phyloP scores from a whole-genome alignment of 2,888 invertebrate species.

The Ecliptopera silaceata region DNA sequence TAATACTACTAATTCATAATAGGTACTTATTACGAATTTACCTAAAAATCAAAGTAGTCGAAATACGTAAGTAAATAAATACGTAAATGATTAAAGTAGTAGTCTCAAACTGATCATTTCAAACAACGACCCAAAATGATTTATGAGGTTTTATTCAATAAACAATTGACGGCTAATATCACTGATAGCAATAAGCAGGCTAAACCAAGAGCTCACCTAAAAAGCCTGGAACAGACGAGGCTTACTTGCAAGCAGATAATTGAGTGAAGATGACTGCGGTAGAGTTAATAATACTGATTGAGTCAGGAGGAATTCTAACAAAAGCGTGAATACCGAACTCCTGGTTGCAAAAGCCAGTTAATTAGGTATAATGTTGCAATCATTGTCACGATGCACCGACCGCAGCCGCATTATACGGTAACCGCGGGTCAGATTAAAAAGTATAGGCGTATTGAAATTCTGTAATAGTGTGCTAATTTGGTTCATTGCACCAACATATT shows the following conservation, averaged over 20 bases:
- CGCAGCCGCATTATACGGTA: constrained; percentile 45
- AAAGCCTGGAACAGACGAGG: neutral
- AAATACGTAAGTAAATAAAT: too few relatives aligned
- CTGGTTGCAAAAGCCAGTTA: constrained; percentile 45
- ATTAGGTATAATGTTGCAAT: constrained; percentile 61
- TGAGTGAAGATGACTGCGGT: constrained; percentile 6
- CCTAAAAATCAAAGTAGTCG: too few relatives aligned
- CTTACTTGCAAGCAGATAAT: constrained; percentile 1
- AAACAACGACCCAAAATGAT: too few relatives aligned
- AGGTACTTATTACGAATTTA: too few relatives aligned
- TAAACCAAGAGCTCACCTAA: neutral
- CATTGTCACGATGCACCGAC: constrained; percentile 61
- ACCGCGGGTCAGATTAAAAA: constrained; percentile 23
- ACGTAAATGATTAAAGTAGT: too few relatives aligned
- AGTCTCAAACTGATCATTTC: too few relatives aligned
- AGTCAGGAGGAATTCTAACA: constrained; percentile 3
- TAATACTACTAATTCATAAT: too few relatives aligned
- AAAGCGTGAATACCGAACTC: constrained; percentile 24
- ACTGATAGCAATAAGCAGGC: too few relatives aligned
- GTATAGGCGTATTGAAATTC: constrained; percentile 10
- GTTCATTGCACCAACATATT: neutral
- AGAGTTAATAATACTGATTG: constrained; percentile 3
- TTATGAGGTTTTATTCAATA: too few relatives aligned
- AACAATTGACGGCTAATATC: too few relatives aligned
- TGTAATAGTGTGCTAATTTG: neutral